phyloP scores from a whole-genome alignment of 1,140 invertebrate genomes.

The Atopsyche davidsoni region DNA sequence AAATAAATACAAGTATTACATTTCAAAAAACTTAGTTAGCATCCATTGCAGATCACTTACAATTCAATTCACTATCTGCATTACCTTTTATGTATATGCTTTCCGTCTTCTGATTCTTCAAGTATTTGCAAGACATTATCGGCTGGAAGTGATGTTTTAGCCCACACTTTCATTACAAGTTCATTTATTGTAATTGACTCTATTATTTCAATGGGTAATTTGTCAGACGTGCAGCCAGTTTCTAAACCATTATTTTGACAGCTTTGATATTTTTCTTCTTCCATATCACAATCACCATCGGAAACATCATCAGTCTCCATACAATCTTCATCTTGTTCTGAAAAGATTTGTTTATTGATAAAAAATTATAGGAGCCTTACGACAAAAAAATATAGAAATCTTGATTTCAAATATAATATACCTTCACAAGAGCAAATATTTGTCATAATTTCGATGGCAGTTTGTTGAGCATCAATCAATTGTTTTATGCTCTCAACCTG shows the following conservation, averaged over 20 bases:
- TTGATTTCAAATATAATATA: constrained; percentile 30
- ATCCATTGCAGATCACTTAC: background rate
- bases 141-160: constrained; percentile 45
- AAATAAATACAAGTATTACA: background rate
- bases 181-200: constrained; percentile 49
- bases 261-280: constrained; percentile 40
- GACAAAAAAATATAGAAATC: background rate
- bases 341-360: constrained; percentile 19
- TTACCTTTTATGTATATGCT: constrained; percentile 45
- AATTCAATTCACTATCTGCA: background rate
- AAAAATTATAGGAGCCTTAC: constrained; percentile 6
- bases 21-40: too few relatives aligned
- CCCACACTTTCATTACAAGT: constrained; percentile 52
- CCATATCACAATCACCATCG: constrained; percentile 41
- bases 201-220: constrained; percentile 42
- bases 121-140: constrained; percentile 49
- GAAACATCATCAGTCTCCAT: constrained; percentile 46
- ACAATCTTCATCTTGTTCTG: constrained; percentile 45
- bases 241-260: constrained; percentile 16
- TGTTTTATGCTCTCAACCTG: constrained; percentile 45
- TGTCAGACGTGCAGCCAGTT: constrained; percentile 36
- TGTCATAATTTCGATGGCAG: constrained; percentile 61
- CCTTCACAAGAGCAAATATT: constrained; percentile 64
- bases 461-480: constrained; percentile 57
- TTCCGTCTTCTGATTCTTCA: constrained; percentile 43